Base-by-base conservation (phyloP, 2,888 invertebrate genomes). In the Galeopsomyia nigrocyanea region DNA sequence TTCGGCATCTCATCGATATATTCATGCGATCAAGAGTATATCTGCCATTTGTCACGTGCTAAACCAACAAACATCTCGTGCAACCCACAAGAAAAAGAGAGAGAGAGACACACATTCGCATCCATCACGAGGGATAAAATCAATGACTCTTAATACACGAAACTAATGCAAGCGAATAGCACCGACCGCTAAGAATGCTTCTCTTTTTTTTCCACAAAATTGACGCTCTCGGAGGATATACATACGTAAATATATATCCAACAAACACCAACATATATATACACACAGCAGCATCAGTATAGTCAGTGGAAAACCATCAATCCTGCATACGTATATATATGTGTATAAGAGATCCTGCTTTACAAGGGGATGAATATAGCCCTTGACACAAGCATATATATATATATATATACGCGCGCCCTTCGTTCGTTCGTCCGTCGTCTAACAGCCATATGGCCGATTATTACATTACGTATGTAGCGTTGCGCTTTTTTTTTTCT, bases 391-490 rank as follows among this genome's bases (percentile, higher is more conserved):
- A 39, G 39, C 7, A 31, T n/a, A n/a, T n/a, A 7, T 31, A 31
- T 5, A 7, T 7, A 69, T 22, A 57, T 16, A 64, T 51, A 71
- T 69, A 65, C 73, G 67, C 71, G 64, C 39, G 39, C 39, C 39
- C 39, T 39, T 39, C 39, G 39, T 10, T 39, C n/a, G 7, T 31
- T 57, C 19, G 49, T 78, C 26, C 26, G 26, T 26, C 26, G 26
- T 26, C 26, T 26, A 26, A 26, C 26, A 76, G 81, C 83, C 86
- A 86, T 86, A 86, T 86, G 86, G 84, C 84, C 73, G 79, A 86
- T 86, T 86, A 86, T 86, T 86, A 83, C 85, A 85, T 86, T 86
- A 86, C 81, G 82, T 81, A 82, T 84, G 84, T 84, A 84, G 80
- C 79, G 82, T 84, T 85, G 86, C 85, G 84, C 86, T 84, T 85